Percentiles rank a stretch among this genome's conserved stretches.
Conservation (phyloP, 2,888 invertebrate genomes). For the Acleris cristana region DNA sequence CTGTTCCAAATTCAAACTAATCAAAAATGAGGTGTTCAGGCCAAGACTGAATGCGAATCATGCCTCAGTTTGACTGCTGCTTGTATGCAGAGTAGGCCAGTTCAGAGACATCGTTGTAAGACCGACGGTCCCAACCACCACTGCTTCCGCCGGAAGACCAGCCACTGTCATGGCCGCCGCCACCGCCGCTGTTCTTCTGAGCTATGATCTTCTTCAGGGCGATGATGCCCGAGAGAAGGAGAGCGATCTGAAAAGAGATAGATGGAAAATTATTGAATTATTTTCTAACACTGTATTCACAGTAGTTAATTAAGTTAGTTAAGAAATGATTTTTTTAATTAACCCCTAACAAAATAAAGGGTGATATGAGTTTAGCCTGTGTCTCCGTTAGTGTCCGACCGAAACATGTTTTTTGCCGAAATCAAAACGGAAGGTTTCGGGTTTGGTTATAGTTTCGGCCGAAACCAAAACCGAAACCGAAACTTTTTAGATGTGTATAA, state of each 20-base stretch:
- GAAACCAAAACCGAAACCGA: no score
- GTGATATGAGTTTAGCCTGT: no score
- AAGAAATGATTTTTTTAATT: no score
- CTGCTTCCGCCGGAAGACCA: slow-evolving; percentile 79
- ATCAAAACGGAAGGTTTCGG: no score
- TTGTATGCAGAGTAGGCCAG: slow-evolving; percentile 89
- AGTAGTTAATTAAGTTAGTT: no score
- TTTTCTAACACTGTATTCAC: no score
- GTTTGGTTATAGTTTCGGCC: no score
- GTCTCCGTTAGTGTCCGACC: no score
- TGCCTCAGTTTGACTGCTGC: slow-evolving; percentile 47
- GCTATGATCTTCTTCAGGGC: slow-evolving; percentile 91
- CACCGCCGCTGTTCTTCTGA: slow-evolving; percentile 84
- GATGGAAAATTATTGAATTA: neutral
- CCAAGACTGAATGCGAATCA: neutral
- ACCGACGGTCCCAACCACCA: slow-evolving; percentile 89
- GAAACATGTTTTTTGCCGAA: no score
- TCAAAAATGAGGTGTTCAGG: slow-evolving; percentile 16
- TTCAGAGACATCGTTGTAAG: slow-evolving; percentile 80
- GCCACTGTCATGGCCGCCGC: slow-evolving; percentile 80
- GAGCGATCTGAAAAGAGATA: slow-evolving; percentile 87
- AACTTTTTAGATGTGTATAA: no score
- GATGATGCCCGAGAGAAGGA: slow-evolving; percentile 91
- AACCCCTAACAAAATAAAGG: no score
- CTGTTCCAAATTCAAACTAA: neutral